phyloP scores from a whole-genome alignment of 2,797 vertebrate species.

The Enteromius afrohamiltoni region DNA sequence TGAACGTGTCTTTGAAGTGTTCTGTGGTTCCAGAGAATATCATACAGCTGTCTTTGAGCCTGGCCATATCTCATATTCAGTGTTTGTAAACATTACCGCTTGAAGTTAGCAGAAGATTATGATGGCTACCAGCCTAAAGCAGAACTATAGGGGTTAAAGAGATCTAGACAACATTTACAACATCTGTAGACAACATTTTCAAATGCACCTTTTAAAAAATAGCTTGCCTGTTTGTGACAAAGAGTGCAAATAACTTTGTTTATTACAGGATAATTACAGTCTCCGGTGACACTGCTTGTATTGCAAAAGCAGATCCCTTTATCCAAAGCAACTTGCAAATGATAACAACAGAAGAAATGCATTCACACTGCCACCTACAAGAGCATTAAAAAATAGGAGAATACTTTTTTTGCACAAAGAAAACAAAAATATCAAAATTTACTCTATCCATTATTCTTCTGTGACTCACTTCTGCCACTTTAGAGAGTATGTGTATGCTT shows the following conservation, averaged over 20 bases:
- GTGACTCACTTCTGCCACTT: no score
- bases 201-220: background rate
- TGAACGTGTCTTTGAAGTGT: conserved; percentile 60
- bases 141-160: conserved; percentile 57
- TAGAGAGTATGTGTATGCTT: no score
- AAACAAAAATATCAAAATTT: no score
- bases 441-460: no score
- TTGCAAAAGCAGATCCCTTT: background rate
- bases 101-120: conserved; percentile 59
- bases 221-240: background rate
- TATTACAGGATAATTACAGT: background rate
- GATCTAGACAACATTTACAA: conserved; percentile 37
- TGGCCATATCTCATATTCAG: conserved; percentile 49
- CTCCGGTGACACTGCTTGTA: background rate
- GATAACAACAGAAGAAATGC: no score
- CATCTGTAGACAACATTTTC: no score
- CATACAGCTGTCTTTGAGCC: conserved; percentile 54
- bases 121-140: conserved; percentile 40
- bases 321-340: no score
- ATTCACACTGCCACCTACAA: no score
- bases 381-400: no score
- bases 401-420: no score
- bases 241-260: background rate
- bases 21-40: conserved; percentile 59
- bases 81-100: conserved; percentile 62